Evolutionary conservation across 2,113 vertebrate species (phyloP), one percentile per base, ranked within the genome.

Genomic region (Eublepharis macularius): DNA sequence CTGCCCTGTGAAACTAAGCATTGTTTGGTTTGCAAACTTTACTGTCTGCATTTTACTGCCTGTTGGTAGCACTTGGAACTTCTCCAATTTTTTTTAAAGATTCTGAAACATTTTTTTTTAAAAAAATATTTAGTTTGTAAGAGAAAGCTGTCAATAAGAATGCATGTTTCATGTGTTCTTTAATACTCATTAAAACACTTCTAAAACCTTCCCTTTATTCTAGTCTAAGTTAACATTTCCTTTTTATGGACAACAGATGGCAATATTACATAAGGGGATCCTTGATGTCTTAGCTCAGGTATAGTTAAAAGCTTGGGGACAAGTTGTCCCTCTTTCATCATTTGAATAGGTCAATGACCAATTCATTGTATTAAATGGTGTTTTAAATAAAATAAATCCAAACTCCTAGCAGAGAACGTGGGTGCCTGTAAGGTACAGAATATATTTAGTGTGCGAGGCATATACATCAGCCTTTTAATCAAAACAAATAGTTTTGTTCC

Each of bases 241-340:
- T 69, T 76, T 57, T 43, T 51, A 2, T 82, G 82, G 81, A 73
- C 70, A 84, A 88, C 87, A 94, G 93, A 49, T 93, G 94, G 94
- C 93, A 94, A 84, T 93, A 80, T 94, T 94, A 89, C 88, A 89
- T 90, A 94, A 91, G 84, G 82, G 75, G 69, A 85, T 45, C 85
- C 70, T 10, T 29, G 75, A 29, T 66, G 10, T 75, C 88, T 88
- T 82, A n/a, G 17, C 57, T 83, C 70, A 79, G 51, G 29, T 45
- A 41, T 86, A 75, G 85, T 80, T 75, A 89, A 82, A 92, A 88
- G 36, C 47, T 88, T 80, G 47, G 76, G 83, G 90, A 85, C 66
- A 85, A 83, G 68, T 43, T 80, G 39, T 86, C 41, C 87, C 12
- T 72, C 54, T 84, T 47, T 89, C 76, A 79, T 91, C 86, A 85